Percentiles rank a stretch among this genome's conserved stretches.
Conservation (phyloP, 2,113 vertebrate genomes). For the Oncorhynchus kisutch region DNA sequence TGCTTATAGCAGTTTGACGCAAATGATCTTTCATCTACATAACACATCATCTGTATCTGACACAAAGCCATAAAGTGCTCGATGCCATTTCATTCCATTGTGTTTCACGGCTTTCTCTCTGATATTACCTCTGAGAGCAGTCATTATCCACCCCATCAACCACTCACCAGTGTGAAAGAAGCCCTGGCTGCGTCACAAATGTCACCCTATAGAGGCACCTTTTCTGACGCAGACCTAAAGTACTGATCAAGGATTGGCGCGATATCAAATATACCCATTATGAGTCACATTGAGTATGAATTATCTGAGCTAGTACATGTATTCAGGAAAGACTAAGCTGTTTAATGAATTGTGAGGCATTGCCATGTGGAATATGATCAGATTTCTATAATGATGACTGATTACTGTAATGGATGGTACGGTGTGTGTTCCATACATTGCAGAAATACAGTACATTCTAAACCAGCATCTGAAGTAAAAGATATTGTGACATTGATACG, state of each 20-base stretch:
- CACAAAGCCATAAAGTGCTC: background rate
- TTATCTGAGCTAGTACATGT: background rate
- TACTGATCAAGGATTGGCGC: constrained; percentile 17
- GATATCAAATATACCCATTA: background rate
- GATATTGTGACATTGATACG: no score
- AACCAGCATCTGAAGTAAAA: background rate
- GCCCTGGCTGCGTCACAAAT: background rate
- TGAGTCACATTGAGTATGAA: background rate
- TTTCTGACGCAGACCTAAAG: background rate
- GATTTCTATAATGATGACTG: no score
- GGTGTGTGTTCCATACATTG: background rate
- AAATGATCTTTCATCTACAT: no score
- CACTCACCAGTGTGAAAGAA: background rate
- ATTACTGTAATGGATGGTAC: background rate
- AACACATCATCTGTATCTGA: background rate
- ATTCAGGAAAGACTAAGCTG: background rate
- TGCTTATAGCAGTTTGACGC: no score
- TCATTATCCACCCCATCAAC: background rate
- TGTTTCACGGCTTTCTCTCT: background rate
- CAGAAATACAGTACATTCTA: background rate
- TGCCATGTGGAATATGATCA: no score
- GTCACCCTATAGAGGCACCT: no score
- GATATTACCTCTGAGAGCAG: background rate
- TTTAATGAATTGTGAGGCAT: background rate
- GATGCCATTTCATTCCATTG: background rate